phyloP scores from a whole-genome alignment of 2,888 invertebrate species.

The Drosophila acutilabella region DNA sequence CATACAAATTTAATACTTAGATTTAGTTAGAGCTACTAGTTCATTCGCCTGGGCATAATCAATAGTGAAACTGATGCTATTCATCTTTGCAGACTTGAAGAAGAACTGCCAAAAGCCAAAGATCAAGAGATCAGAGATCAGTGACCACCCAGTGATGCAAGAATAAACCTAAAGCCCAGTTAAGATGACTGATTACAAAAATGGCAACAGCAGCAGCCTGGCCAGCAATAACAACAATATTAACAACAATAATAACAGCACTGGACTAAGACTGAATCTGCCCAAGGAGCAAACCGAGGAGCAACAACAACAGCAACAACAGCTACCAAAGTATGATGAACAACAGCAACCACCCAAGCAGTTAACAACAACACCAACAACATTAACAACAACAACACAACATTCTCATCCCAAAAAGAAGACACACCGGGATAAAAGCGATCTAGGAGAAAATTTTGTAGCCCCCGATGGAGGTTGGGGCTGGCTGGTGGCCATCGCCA shows the following conservation, averaged over 20 bases:
- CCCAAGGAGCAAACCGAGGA: conserved; percentile 27
- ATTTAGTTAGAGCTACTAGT: background rate
- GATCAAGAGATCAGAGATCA: conserved; percentile 11
- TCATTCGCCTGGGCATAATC: background rate
- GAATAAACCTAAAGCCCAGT: conserved; percentile 21
- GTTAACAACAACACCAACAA: conserved; percentile 31
- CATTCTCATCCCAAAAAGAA: conserved; percentile 58
- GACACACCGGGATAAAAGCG: conserved; percentile 83
- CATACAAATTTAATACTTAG: background rate
- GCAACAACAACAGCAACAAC: conserved; percentile 8
- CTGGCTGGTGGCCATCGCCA: conserved; percentile 90
- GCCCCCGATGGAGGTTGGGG: conserved; percentile 92
- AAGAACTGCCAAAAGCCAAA: background rate
- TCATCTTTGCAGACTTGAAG: conserved; percentile 31
- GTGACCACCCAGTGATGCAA: conserved; percentile 54
- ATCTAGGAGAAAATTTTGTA: conserved; percentile 86
- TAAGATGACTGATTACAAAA: conserved; percentile 71
- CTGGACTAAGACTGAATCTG: conserved; percentile 31
- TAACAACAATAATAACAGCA: conserved; percentile 39
- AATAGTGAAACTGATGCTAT: conserved; percentile 3
- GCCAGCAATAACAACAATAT: conserved; percentile 28
- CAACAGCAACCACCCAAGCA: conserved; percentile 32
- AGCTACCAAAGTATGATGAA: conserved; percentile 32
- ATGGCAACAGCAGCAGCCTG: conserved; percentile 41
- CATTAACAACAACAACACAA: conserved; percentile 16